Evolutionary conservation across 2,113 vertebrate genomes (phyloP), one percentile per base, ranked within the genome.

Genomic region (Embiotoca jacksoni): DNA sequence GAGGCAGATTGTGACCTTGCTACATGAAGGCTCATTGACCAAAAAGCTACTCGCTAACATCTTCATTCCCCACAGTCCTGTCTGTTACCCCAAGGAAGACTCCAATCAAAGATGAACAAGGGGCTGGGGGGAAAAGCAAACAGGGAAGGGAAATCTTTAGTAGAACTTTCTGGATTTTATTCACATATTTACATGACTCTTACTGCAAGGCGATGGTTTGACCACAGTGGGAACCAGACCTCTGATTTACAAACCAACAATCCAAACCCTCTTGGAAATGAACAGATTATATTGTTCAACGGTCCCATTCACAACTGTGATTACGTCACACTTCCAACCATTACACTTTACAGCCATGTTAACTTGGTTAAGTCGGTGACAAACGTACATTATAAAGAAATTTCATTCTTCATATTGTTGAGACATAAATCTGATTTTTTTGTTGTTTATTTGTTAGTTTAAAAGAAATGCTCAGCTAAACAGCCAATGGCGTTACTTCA

Each of bases 261-360:
- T 85, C 83, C 76, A 47, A 67, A 76, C 86, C 78, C 87, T 53
- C 44, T 81, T 86, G 78, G 88, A 94, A 91, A 92, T 92, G 80
- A 92, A 89, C 80, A 83, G 72, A 93, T 94, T 88, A 92, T 89
- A 91, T 91, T 92, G 86, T 92, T 94, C 93, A 94, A 85, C 92
- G 93, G 91, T 90, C 91, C 83, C 84, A 89, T 85, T 81, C 87
- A 92, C 87, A 87, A 81, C 73, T 81, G 85, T 89, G 89, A 94
- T 92, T 91, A 92, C 85, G 78, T 82, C 86, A 84, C 84, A 85
- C 86, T 69, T 90, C 65, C 80, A 86, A 81, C 89, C 88, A 93
- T 92, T 91, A 91, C 69, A 84, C 83, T 87, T 92, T 88, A 94
- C 84, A 88, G 75, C 75, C 70, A 71, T 72, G 84, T 90, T 87